These are phyloP conservation scores for Rosalia funebris DNA, from an alignment of 2,888 invertebrate genomes.

Conservation along the genomic window DNA sequence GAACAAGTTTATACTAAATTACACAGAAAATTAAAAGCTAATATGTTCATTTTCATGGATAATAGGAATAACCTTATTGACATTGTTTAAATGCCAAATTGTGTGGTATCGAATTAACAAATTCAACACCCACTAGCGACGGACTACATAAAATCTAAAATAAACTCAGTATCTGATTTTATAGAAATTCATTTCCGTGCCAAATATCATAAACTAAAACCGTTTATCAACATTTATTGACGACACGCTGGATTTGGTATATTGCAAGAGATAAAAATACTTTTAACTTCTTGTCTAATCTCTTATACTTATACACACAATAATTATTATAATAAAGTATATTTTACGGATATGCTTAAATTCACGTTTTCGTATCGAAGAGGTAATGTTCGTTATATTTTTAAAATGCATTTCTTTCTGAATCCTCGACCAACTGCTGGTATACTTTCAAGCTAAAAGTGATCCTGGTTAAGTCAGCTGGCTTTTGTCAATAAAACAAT, in stretches of 20 bases:
- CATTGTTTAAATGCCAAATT: no score
- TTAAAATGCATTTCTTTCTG: not conserved
- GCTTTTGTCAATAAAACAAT: not conserved
- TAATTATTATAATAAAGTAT: no score
- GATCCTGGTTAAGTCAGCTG: not conserved
- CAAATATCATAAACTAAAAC: slow-evolving; percentile 15
- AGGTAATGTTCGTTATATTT: no score
- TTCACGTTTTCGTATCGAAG: no score
- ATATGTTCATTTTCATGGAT: no score
- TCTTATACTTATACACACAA: not conserved
- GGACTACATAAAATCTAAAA: slow-evolving; percentile 16
- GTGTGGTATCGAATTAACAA: not conserved
- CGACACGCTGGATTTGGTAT: not conserved
- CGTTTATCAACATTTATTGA: not conserved
- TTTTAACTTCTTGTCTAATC: not conserved
- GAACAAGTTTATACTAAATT: no score
- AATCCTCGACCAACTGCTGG: not conserved
- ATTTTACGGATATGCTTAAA: no score
- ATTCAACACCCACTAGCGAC: not conserved
- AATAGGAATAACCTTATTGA: no score
- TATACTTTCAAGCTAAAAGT: not conserved
- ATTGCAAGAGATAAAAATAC: not conserved
- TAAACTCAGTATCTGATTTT: slow-evolving; percentile 4
- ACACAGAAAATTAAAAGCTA: no score
- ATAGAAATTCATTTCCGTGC: not conserved